phyloP scores from a whole-genome alignment of 2,113 vertebrate genomes.

The Stegastes partitus region DNA sequence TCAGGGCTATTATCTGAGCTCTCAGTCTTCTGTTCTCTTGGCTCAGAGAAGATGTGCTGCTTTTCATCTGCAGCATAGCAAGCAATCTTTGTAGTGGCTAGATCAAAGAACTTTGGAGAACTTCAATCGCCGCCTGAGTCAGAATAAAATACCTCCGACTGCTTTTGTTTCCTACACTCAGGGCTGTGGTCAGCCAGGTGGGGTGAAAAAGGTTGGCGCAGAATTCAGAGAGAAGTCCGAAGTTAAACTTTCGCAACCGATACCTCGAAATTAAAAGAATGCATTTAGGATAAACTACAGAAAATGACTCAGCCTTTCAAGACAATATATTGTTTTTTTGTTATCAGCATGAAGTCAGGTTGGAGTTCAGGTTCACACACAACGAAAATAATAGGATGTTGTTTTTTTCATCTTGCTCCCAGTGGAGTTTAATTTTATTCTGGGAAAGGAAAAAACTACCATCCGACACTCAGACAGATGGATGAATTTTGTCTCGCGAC shows the following conservation, averaged over 20 bases:
- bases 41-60: conserved; percentile 62
- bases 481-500: conserved; percentile 29
- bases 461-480: conserved; percentile 34
- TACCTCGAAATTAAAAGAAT: conserved; percentile 27
- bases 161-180: conserved; percentile 60
- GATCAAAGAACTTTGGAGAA: conserved; percentile 76
- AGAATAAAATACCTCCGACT: conserved; percentile 63
- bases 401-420: conserved; percentile 16
- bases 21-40: conserved; percentile 56
- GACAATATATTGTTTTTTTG: conserved; percentile 18
- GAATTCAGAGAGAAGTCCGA: conserved; percentile 38
- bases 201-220: conserved; percentile 17
- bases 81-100: conserved; percentile 70
- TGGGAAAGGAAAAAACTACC: conserved; percentile 42
- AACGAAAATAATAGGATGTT: conserved; percentile 37
- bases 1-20: conserved; percentile 75
- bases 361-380: conserved; percentile 11
- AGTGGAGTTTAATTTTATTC: conserved; percentile 49
- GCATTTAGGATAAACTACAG: conserved; percentile 29
- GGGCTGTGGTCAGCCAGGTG: conserved; percentile 32
- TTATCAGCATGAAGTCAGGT: conserved; percentile 19
- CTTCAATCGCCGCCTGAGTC: conserved; percentile 69
- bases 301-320: conserved; percentile 25
- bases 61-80: conserved; percentile 62
- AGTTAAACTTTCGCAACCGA: conserved; percentile 33